phyloP scores from a whole-genome alignment of 92 coral and sea anemone species.

The Plumapathes pennacea region DNA sequence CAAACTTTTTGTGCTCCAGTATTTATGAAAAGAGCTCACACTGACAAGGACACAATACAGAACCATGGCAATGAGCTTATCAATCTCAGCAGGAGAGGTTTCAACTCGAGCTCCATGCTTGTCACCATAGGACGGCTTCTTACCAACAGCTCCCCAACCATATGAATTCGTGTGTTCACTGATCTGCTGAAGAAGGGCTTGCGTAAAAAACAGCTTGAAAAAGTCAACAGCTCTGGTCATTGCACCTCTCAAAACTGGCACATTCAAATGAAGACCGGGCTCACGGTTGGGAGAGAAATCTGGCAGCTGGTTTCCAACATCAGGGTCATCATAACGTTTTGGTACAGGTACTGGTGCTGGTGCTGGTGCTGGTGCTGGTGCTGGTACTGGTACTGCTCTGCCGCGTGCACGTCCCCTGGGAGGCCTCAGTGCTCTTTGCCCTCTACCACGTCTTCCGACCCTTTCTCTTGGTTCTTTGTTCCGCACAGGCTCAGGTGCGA shows the following conservation, averaged over 20 bases:
- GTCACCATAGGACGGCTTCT: conserved; percentile 49
- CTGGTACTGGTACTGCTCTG: background rate
- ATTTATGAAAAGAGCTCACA: conserved; percentile 38
- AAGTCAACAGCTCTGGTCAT: conserved; percentile 58
- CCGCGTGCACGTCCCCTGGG: conserved; percentile 21
- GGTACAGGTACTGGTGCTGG: background rate
- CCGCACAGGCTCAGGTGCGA: too few species aligned
- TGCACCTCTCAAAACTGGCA: conserved; percentile 30
- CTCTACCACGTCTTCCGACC: background rate
- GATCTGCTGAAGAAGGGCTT: conserved; percentile 22
- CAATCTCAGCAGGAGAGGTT: conserved; percentile 51
- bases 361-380: background rate
- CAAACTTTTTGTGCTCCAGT: conserved; percentile 66
- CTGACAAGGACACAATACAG: conserved; percentile 56
- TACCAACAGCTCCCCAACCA: conserved; percentile 36
- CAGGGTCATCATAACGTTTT: conserved; percentile 36
- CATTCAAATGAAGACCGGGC: conserved; percentile 46
- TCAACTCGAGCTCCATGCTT: conserved; percentile 53
- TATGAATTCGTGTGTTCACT: conserved; percentile 51
- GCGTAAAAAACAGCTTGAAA: conserved; percentile 48
- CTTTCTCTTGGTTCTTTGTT: background rate
- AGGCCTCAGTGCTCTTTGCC: too few species aligned
- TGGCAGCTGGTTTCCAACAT: conserved; percentile 28
- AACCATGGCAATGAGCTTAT: conserved; percentile 48
- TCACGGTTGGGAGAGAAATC: conserved; percentile 41